Evolutionary conservation across 2,888 invertebrate species (phyloP), one percentile per base, ranked within the genome.

Genomic region (Meteorus colon): DNA sequence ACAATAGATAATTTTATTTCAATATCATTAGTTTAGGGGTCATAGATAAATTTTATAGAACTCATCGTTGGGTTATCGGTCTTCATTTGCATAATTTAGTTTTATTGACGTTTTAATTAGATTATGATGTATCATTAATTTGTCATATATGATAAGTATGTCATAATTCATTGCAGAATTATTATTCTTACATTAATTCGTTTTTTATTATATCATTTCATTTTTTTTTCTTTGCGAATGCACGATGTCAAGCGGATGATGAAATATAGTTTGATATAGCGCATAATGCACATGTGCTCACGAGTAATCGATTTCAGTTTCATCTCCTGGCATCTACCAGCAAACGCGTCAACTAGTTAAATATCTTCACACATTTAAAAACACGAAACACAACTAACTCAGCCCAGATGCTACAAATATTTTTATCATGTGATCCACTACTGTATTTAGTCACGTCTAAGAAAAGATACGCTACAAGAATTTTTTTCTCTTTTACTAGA

Each of bases 361-460:
- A 29, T 29, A 27, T 31, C 62, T 3, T 31, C n/a, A 3, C n/a
- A 27, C 12, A 62, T 62, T 62, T 62, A n/a, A 62, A 62, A 29
- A 29, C 41, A 8, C 41, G 41, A 41, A 8, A 41, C 41, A 24
- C 55, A 55, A 55, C 27, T 29, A 16, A 62, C 27, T 12, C 31
- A 62, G 29, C 27, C 24, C 1, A 62, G 29, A 29, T 29, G 14
- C 62, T 31, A 16, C 6, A 55, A 19, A 55, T 62, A 62, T 31
- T 62, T 62, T 31, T 31, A 4, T 29, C 10, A 3, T 27, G 14
- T 27, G 59, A 14, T 62, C 29, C 16, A 63, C 5, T 31, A 6
- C 34, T 29, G 29, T 31, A 29, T 63, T 31, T 63, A 63, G 63
- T 63, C 19, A 55, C 55, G 19, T 62, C 62, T 31, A 62, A 62